Evolutionary conservation across 2,888 invertebrate species (phyloP).

Genomic region (Troglohyphantes excavatus): DNA sequence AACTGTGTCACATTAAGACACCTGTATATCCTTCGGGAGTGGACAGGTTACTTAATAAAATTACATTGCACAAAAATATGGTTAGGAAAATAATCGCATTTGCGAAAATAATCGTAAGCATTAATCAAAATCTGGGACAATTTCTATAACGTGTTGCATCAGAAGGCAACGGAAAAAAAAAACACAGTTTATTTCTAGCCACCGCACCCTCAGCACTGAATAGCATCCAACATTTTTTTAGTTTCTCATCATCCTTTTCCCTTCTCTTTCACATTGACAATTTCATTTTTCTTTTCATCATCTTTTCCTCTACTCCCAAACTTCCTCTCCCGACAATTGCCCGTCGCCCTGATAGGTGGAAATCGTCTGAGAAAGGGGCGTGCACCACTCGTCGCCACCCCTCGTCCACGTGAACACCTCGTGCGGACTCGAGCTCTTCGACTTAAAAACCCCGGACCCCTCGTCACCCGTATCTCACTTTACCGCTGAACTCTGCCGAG

Average conservation of each 20-base stretch:
- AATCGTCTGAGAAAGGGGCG: neutral
- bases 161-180: neutral
- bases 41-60: too few species aligned
- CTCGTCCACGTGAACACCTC: constrained; percentile 63
- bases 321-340: constrained; percentile 42
- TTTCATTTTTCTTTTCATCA: constrained; percentile 58
- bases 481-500: constrained; percentile 7
- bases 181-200: constrained; percentile 9
- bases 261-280: constrained; percentile 10
- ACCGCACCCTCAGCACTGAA: neutral
- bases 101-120: too few species aligned
- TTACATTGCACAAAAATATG: too few species aligned
- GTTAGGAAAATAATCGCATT: too few species aligned
- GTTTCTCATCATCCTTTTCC: constrained; percentile 12
- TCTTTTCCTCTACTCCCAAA: constrained; percentile 19
- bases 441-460: constrained; percentile 40
- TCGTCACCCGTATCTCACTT: constrained; percentile 27
- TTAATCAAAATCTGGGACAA: neutral
- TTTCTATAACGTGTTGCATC: neutral
- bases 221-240: neutral
- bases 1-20: too few species aligned
- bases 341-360: constrained; percentile 49
- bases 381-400: constrained; percentile 28
- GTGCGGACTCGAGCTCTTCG: constrained; percentile 31
- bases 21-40: too few species aligned